Percentiles rank a stretch among this genome's conserved stretches.
These are phyloP conservation scores for Amphiprion clarkii DNA, from an alignment of 2,797 vertebrate genomes.

Conservation along the genomic window DNA sequence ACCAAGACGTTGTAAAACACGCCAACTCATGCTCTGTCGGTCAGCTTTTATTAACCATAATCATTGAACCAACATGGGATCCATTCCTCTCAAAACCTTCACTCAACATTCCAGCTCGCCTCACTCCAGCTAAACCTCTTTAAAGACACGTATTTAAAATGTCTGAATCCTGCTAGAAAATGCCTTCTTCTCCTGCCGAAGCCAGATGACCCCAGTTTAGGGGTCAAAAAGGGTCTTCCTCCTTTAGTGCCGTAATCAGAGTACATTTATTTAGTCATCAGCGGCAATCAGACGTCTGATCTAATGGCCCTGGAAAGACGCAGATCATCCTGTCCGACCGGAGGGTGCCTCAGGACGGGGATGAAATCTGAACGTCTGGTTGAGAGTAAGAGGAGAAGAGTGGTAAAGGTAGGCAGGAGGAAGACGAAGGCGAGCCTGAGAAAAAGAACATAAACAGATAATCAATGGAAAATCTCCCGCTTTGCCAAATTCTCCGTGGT, in stretches of 20 bases:
- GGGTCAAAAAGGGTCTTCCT: constrained; percentile 21
- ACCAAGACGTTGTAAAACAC: constrained; percentile 51
- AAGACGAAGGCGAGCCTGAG: constrained; percentile 9
- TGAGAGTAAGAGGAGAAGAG: constrained; percentile 17
- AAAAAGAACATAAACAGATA: constrained; percentile 42
- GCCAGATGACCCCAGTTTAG: constrained; percentile 42
- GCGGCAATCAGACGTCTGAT: constrained; percentile 51
- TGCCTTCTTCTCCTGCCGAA: constrained; percentile 15
- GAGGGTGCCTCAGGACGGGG: constrained; percentile 9
- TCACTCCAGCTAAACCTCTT: constrained; percentile 37
- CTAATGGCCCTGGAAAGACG: constrained; percentile 21
- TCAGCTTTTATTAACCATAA: constrained; percentile 75
- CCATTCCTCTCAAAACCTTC: constrained; percentile 57
- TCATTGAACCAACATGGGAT: constrained; percentile 68
- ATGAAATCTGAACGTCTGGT: constrained; percentile 28
- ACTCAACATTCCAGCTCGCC: constrained; percentile 52
- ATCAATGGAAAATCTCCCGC: constrained; percentile 52
- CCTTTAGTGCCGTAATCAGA: constrained; percentile 41
- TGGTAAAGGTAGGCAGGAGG: constrained; percentile 19
- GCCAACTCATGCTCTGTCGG: constrained; percentile 58
- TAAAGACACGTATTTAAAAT: constrained; percentile 30
- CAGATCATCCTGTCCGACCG: constrained; percentile 14
- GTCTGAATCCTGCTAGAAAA: constrained; percentile 37
- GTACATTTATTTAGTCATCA: constrained; percentile 65
- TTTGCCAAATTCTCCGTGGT: constrained; percentile 43